Percentiles rank a stretch among this genome's conserved stretches.
These are phyloP conservation scores for Zhuqinia jingwanae DNA, from an alignment of 2,888 invertebrate genomes.

Conservation along the genomic window DNA sequence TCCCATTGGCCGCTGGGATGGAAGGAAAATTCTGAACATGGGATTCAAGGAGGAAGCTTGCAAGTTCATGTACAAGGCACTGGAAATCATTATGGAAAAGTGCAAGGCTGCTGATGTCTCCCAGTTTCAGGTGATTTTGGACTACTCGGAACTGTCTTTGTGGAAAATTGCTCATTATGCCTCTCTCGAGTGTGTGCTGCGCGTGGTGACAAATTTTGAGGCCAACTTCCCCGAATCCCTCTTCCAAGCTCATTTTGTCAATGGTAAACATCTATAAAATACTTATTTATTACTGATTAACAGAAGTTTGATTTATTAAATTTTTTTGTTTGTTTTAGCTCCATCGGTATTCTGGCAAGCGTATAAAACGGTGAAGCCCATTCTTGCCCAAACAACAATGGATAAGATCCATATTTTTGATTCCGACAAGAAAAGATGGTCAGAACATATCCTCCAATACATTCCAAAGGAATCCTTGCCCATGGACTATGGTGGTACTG, in stretches of 20 bases:
- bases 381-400: conserved; percentile 72
- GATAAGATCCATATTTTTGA: conserved; percentile 73
- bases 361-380: conserved; percentile 72
- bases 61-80: conserved; percentile 69
- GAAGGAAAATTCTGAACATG: conserved; percentile 67
- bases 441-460: conserved; percentile 49
- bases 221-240: conserved; percentile 65
- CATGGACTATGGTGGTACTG: conserved; percentile 66
- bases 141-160: conserved; percentile 70
- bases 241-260: conserved; percentile 59
- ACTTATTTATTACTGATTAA: not conserved
- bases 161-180: conserved; percentile 75
- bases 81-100: conserved; percentile 71
- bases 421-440: conserved; percentile 70
- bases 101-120: conserved; percentile 59
- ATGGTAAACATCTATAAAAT: conserved; percentile 55
- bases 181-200: conserved; percentile 64
- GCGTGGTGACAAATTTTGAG: conserved; percentile 71
- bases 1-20: conserved; percentile 73
- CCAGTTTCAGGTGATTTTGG: conserved; percentile 70
- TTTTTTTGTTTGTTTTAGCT: conserved; percentile 40
- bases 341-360: conserved; percentile 74
- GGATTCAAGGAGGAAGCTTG: conserved; percentile 68
- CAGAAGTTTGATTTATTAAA: not conserved
- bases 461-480: conserved; percentile 68